phyloP scores from a whole-genome alignment of 2,888 invertebrate species.

The Hirtodrosophila duncani region DNA sequence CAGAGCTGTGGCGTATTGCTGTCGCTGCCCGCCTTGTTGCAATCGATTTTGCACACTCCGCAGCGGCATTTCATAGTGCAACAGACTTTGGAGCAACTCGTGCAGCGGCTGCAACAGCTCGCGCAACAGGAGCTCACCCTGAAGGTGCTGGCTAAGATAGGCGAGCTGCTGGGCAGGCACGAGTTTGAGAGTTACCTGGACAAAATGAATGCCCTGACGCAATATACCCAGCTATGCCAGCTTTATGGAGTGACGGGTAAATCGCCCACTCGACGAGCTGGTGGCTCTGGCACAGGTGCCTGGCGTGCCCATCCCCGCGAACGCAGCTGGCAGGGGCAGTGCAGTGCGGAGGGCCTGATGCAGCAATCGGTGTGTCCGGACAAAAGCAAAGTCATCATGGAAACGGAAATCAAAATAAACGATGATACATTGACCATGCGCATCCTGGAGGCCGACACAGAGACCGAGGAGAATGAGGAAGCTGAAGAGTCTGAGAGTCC shows the following conservation, averaged over 20 bases:
- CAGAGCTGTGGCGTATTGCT: conserved; percentile 84
- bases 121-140: conserved; percentile 84
- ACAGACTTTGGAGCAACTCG: conserved; percentile 80
- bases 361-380: conserved; percentile 31
- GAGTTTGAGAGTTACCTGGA: conserved; percentile 82
- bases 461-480: conserved; percentile 76
- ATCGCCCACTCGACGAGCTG: not conserved
- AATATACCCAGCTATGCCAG: conserved; percentile 82
- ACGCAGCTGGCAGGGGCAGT: conserved; percentile 68
- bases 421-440: conserved; percentile 91
- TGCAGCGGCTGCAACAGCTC: conserved; percentile 81
- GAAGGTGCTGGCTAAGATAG: conserved; percentile 84
- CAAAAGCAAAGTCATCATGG: conserved; percentile 85
- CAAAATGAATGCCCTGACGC: conserved; percentile 75
- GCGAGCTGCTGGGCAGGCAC: conserved; percentile 83
- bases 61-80: conserved; percentile 79
- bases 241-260: conserved; percentile 79
- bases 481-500: conserved; percentile 76
- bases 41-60: conserved; percentile 80
- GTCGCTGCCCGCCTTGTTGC: conserved; percentile 82
- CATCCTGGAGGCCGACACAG: conserved; percentile 82
- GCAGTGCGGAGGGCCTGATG: conserved; percentile 26
- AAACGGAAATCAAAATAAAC: conserved; percentile 90
- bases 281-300: conserved; percentile 41
- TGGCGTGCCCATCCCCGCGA: conserved; percentile 63